These are phyloP conservation scores for Cyclopterus lumpus DNA, from an alignment of 2,797 vertebrate species.

Conservation along the genomic window DNA sequence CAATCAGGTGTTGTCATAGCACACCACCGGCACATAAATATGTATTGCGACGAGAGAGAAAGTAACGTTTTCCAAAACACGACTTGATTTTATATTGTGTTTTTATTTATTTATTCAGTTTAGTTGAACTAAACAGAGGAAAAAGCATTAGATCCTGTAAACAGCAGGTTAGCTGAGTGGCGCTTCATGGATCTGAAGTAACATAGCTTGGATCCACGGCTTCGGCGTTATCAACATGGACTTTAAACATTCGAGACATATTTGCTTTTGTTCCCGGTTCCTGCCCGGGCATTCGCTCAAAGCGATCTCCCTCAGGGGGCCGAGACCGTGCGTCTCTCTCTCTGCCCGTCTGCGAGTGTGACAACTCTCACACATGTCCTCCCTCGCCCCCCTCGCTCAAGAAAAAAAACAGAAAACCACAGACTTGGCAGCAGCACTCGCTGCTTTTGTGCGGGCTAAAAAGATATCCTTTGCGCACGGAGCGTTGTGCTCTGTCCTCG, in stretches of 20 bases:
- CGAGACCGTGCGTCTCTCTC: slow-evolving; percentile 3
- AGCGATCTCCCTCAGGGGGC: neutral
- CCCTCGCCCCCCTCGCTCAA: slow-evolving; percentile 16
- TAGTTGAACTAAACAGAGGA: slow-evolving; percentile 19
- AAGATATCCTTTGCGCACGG: neutral
- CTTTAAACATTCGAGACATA: neutral
- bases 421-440: slow-evolving; percentile 18
- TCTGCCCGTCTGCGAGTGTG: slow-evolving; percentile 17
- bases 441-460: slow-evolving; percentile 1
- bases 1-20: slow-evolving; percentile 7
- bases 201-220: neutral
- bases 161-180: neutral
- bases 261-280: neutral
- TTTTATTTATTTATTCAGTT: slow-evolving; percentile 24
- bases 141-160: slow-evolving; percentile 14
- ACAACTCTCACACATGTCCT: slow-evolving; percentile 23
- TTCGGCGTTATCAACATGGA: neutral
- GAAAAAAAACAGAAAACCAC: slow-evolving; percentile 28
- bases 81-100: slow-evolving; percentile 8
- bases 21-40: neutral
- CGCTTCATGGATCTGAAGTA: neutral
- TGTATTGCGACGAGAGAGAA: neutral
- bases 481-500: neutral
- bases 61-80: neutral
- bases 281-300: neutral